Base-by-base conservation (phyloP, 1,140 invertebrate species). In the Lordiphosa mommai region DNA sequence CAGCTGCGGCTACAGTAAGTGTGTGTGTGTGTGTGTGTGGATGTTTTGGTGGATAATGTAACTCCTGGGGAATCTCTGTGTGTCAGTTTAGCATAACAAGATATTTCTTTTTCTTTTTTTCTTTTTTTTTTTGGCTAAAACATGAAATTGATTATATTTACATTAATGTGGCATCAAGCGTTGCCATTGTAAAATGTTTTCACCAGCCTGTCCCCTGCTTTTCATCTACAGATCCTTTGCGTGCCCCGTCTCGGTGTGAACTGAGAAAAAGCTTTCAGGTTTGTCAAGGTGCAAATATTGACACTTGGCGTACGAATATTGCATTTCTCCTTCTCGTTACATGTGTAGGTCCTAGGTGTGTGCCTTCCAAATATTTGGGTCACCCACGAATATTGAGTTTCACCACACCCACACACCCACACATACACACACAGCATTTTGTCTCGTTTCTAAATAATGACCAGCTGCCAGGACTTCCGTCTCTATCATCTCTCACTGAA, bases 61-160 rank as follows among this genome's bases (percentile, higher is more conserved):
- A 77, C 77, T 84, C 79, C 49, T 84, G 77, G 77, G 77, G 77
- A 84, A 84, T 84, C 77, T 84, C 79, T 77, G 77, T 82, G 72
- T 85, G 77, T 84, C 77, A 84, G 77, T 84, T 84, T 84, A 84
- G 77, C 77, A 84, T 84, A 84, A 84, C 77, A 85, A 84, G 77
- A 84, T 84, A 84, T 84, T 84, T 72, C 77, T 72, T 69, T 74
- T 48, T 36, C 9, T 38, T 17, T 23, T 43, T 41, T 30, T 23
- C 38, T 60, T 66, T 36, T 41, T 64, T 59, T 74, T 82, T 84
- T 84, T 47, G 66, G 72, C 77, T 72, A 84, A 85, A 84, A 84
- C 77, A 85, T 72, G 63, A 84, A 84, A 84, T 84, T 84, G 77
- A 84, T 84, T 84, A 84, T 84, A 84, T 84, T 84, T 84, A 85